Evolutionary conservation across 2,888 invertebrate genomes (phyloP).

Genomic region (Rhamphomyia laevipes): DNA sequence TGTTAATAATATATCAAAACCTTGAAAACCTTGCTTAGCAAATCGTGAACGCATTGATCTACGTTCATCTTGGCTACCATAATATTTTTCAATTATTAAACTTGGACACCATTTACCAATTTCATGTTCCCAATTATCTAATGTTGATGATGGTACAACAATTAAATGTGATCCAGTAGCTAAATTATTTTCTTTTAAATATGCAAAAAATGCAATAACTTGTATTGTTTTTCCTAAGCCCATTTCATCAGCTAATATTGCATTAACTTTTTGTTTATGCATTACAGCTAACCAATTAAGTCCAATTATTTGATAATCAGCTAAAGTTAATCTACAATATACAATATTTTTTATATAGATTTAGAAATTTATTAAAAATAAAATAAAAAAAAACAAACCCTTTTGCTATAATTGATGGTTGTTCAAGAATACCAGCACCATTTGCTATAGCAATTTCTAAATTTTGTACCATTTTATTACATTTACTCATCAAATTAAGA

Average conservation of each 20-base stretch:
- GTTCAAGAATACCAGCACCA: slow-evolving; percentile 60
- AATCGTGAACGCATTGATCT: slow-evolving; percentile 64
- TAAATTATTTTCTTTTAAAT: slow-evolving; percentile 69
- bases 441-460: slow-evolving; percentile 69
- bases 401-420: slow-evolving; percentile 56
- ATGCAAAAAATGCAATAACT: slow-evolving; percentile 83
- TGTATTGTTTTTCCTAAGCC: slow-evolving; percentile 90
- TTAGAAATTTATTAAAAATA: background rate
- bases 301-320: slow-evolving; percentile 79
- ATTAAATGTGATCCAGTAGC: slow-evolving; percentile 74
- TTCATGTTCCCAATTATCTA: slow-evolving; percentile 81
- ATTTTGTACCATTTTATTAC: slow-evolving; percentile 66
- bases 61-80: slow-evolving; percentile 77
- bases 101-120: slow-evolving; percentile 65
- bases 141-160: slow-evolving; percentile 91
- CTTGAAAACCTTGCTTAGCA: slow-evolving; percentile 55
- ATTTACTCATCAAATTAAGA: slow-evolving; percentile 70
- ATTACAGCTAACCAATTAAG: slow-evolving; percentile 88
- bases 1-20: slow-evolving; percentile 75
- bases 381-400: slow-evolving; percentile 39
- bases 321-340: slow-evolving; percentile 57
- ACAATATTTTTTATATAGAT: slow-evolving; percentile 17
- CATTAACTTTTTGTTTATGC: slow-evolving; percentile 80
- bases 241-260: slow-evolving; percentile 97
- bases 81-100: slow-evolving; percentile 73